Evolutionary conservation across 2,888 invertebrate genomes (phyloP).

Genomic region (Disparrhopalites patrizii): DNA sequence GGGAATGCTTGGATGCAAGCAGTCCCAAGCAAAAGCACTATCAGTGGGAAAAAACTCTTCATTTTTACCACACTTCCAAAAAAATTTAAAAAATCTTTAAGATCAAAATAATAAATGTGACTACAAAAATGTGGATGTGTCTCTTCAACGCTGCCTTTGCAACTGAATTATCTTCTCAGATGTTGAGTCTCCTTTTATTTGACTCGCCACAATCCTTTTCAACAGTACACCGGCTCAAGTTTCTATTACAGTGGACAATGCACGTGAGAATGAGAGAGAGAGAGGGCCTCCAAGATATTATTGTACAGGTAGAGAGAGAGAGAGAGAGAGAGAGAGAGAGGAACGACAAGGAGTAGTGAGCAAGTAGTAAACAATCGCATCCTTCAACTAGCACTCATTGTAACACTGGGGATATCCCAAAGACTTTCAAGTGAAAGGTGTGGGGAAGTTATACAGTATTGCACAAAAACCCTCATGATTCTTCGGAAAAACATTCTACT

Average conservation of each 20-base stretch:
- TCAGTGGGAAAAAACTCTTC: conserved; percentile 14
- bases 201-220: conserved; percentile 14
- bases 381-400: conserved; percentile 16
- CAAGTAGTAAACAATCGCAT: conserved; percentile 20
- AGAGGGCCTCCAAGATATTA: neutral
- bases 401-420: conserved; percentile 30
- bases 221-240: neutral
- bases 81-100: neutral
- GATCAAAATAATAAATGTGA: conserved; percentile 9
- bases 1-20: conserved; percentile 8
- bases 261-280: neutral
- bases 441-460: conserved; percentile 26
- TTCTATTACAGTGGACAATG: neutral
- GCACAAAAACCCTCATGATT: conserved; percentile 9
- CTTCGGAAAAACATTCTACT: no score
- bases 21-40: conserved; percentile 8
- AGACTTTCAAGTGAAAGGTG: conserved; percentile 20
- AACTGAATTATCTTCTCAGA: conserved; percentile 19
- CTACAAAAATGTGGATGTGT: conserved; percentile 6
- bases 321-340: no score
- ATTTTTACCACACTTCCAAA: neutral
- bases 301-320: neutral
- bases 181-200: conserved; percentile 27
- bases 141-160: conserved; percentile 6
- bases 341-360: no score